Evolutionary conservation across 1,140 invertebrate species (phyloP), one percentile per base, ranked within the genome.

Genomic region (Formica selysi): DNA sequence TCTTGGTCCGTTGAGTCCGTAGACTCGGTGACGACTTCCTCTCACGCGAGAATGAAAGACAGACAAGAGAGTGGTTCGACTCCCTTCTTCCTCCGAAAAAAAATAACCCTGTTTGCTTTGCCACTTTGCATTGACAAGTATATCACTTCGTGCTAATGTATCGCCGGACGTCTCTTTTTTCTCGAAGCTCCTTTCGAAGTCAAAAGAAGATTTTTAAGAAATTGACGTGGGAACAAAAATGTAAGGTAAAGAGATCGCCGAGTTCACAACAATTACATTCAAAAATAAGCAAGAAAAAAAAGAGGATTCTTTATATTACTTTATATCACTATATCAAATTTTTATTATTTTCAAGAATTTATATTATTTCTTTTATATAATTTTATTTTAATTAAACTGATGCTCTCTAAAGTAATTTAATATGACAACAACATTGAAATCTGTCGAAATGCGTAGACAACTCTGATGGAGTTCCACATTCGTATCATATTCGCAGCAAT

Each of bases 21-120:
- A 89, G 87, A 89, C 84, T 86, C 71, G 87, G 71, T 86, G 88
- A 89, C 87, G 87, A 80, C 59, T 59, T 41, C 41, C 38, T 73
- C 38, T 67, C 57, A 65, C 70, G 73, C 70, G 51, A 83, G 70
- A 59, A 32, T 48, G 36, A 51, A 51, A 51, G 16, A 51, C 38
- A 44, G 68, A 79, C 73, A n/a, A 64, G 48, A 51, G 16, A 51
- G 48, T 81, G 76, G n/a, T 13, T 32, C 70, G 32, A 16, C 29
- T 51, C 48, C 36, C 65, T 76, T 36, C 65, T 32, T 71, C 16
- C 36, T 57, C 36, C 70, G 44, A 65, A 26, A 78, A 65, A 74
- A 85, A 85, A 85, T 85, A 85, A 85, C 74, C 59, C 70, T 65
- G 81, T 85, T 85, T 76, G 81, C 62, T 36, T 26, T 78, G 81